These are phyloP conservation scores for Sardina pilchardus DNA, from an alignment of 2,113 vertebrate species.

Conservation along the genomic window DNA sequence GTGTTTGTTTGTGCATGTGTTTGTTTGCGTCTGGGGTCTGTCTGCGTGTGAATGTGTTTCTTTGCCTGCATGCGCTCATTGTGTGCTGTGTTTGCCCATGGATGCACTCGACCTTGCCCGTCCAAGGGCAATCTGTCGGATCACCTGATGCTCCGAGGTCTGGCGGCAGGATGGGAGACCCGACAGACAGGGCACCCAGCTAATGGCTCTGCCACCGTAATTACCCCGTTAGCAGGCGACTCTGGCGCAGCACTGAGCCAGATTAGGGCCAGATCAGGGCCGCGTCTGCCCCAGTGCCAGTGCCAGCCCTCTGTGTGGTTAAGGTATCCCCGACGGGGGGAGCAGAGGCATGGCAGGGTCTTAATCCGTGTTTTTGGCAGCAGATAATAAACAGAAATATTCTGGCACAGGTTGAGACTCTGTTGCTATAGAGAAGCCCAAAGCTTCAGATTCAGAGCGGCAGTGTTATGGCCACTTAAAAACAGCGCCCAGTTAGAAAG, in stretches of 20 bases:
- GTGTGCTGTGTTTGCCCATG: neutral
- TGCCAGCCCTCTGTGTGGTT: neutral
- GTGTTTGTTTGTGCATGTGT: neutral
- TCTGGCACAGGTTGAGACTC: neutral
- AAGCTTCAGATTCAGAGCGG: neutral
- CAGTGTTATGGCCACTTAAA: neutral
- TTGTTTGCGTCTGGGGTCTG: neutral
- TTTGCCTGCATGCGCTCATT: neutral
- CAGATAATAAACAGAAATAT: neutral
- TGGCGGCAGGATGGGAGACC: neutral
- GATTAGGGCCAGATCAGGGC: neutral
- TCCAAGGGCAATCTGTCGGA: neutral
- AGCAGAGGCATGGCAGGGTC: neutral
- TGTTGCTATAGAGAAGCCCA: neutral
- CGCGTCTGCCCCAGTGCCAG: neutral
- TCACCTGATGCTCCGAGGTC: slow-evolving; percentile 1
- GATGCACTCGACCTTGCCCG: neutral
- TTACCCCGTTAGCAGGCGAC: neutral
- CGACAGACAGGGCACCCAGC: neutral
- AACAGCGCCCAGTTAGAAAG: neutral
- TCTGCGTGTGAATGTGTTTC: neutral
- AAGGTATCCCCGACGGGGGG: neutral
- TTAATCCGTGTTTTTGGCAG: neutral
- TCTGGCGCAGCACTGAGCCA: neutral
- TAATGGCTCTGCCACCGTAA: neutral